Conservation (phyloP, 2,113 vertebrate species). For the Atrichornis clamosus region DNA sequence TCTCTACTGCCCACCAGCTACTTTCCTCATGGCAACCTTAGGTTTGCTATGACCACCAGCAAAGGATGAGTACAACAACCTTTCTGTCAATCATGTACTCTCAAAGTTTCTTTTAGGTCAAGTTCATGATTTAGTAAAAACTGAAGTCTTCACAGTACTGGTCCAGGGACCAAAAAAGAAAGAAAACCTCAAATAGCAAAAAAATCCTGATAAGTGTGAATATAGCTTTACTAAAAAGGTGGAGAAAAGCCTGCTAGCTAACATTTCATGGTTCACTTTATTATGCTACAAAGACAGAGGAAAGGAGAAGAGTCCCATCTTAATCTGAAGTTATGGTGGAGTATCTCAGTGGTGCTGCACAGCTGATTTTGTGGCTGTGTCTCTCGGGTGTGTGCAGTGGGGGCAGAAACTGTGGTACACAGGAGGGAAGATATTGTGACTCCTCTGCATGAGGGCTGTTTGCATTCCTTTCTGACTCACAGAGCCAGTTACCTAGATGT, state of each 20-base stretch:
- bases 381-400: accelerated
- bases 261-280: not conserved
- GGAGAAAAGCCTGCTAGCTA: not conserved
- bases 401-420: accelerated
- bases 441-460: not conserved
- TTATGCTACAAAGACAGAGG: not conserved
- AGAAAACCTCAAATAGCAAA: not conserved
- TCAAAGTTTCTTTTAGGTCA: not conserved
- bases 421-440: not conserved
- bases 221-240: not conserved
- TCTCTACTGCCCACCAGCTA: not conserved
- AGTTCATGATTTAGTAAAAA: not conserved
- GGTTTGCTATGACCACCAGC: not conserved
- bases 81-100: not conserved
- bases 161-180: not conserved
- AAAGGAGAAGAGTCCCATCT: not conserved
- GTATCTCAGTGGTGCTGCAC: not conserved
- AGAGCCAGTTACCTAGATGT: not conserved
- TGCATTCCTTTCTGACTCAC: not conserved
- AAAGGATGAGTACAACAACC: not conserved
- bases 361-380: not conserved
- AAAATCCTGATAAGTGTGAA: not conserved
- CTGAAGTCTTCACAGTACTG: not conserved
- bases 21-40: not conserved
- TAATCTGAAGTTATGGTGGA: not conserved